These are phyloP conservation scores for Anoplius nigerrimus DNA, from an alignment of 2,888 invertebrate genomes.

Conservation along the genomic window DNA sequence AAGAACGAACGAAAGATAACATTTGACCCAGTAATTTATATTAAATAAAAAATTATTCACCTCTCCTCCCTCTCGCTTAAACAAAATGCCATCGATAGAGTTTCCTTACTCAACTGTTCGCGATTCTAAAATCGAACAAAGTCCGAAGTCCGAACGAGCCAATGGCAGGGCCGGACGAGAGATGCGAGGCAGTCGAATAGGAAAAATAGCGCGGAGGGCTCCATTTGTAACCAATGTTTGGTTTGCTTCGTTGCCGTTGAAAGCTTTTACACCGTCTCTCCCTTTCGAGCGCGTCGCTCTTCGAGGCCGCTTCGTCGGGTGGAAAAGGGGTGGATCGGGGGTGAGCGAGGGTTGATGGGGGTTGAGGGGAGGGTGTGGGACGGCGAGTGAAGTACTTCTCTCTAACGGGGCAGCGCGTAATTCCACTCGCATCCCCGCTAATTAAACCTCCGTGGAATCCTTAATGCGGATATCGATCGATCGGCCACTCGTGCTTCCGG, in stretches of 20 bases:
- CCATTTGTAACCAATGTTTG: slow-evolving; percentile 66
- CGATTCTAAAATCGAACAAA: too few relatives aligned
- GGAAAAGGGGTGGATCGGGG: too few relatives aligned
- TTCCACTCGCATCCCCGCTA: slow-evolving; percentile 58
- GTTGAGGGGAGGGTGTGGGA: background rate
- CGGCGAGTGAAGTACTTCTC: background rate
- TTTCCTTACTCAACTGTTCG: too few relatives aligned
- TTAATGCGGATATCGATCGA: slow-evolving; percentile 56
- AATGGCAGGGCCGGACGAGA: background rate
- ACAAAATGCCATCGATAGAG: too few relatives aligned
- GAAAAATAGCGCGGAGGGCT: slow-evolving; percentile 48
- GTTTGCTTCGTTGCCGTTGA: slow-evolving; percentile 59
- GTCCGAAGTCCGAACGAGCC: too few relatives aligned
- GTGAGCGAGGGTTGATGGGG: background rate
- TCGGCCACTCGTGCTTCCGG: too few relatives aligned
- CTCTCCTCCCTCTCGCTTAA: too few relatives aligned
- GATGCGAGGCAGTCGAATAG: slow-evolving; percentile 29
- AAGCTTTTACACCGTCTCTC: slow-evolving; percentile 61
- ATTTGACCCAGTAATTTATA: too few relatives aligned
- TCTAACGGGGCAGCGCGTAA: slow-evolving; percentile 27
- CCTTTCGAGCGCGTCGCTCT: background rate
- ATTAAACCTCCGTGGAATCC: slow-evolving; percentile 57
- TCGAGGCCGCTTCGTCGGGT: too few relatives aligned
- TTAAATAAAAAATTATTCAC: too few relatives aligned
- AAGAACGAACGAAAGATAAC: too few relatives aligned